Evolutionary conservation across 1,140 invertebrate species (phyloP), one percentile per base, ranked within the genome.

Genomic region (Aphaenogaster rudis): DNA sequence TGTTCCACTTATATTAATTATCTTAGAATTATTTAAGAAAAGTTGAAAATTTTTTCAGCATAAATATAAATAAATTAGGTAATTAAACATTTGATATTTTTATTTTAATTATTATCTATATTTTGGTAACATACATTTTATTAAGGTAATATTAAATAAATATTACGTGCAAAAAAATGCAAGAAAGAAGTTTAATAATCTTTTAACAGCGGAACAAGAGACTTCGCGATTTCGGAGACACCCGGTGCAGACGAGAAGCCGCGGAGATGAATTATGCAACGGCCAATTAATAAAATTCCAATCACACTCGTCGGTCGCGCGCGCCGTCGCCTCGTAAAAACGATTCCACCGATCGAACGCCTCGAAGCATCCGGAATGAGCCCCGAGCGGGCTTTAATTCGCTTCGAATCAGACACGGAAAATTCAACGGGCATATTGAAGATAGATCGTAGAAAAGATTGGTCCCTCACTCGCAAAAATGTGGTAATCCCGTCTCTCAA

Each of bases 251-350:
- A 50, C 64, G 92, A 84, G 81, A 93, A 91, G 89, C 87, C 86
- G 74, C 74, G 84, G 82, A 71, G 87, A 94, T 94, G 93, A 94
- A 94, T 94, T 93, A 93, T 94, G 94, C 94, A 94, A 94, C 91
- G 91, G 72, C 85, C 93, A 94, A 94, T 94, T 94, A 94, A 94
- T 94, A 94, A 93, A 94, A 94, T 94, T 94, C 93, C 93, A 94
- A 94, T 93, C 93, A 94, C 93, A 94, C 92, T 92, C 91, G 85
- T 89, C 84, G 93, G 90, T 88, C 88, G 86, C 89, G 88, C 86
- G 87, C 89, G 88, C 90, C 91, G 74, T 77, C 91, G 86, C 89
- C 86, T 91, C 92, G 91, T 71, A 92, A 93, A 94, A 93, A 92
- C 90, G 91, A 80, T 64, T 48, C 64, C 39, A 54, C 42, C 42